Evolutionary conservation across 2,888 invertebrate genomes (phyloP), one percentile per base, ranked within the genome.

Genomic region (Drosophila borborema): DNA sequence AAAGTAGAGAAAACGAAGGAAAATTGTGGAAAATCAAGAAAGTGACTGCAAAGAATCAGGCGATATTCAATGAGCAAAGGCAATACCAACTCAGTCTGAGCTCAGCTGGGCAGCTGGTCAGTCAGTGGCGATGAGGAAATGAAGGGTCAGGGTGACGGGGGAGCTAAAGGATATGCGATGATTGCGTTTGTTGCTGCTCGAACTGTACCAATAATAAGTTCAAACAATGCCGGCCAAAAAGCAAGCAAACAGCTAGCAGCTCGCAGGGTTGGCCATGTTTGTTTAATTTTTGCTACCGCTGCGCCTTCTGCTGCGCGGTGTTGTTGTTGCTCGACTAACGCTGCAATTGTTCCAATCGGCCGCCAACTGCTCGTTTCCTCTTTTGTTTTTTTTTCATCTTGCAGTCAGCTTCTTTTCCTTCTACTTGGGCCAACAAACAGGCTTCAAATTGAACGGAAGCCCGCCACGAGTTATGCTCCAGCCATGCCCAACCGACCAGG

Each of bases 371-470:
- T 85, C 88, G 86, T 74, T 85, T 85, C 88, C 84, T 88, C 73
- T 71, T 81, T 87, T 85, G 84, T 87, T 87, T 85, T 84, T 85
- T 84, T 82, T 54, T 41, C 41, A 41, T 38, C 46, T 51, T n/a
- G 78, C 74, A 66, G 61, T 58, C 73, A 71, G 72, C 72, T 74
- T 71, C 74, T 76, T 72, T 86, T 86, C 71, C 85, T 77, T 87
- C 74, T 76, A 71, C 82, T 80, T 81, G 76, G 82, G 82, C 79
- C 82, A 79, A 77, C 84, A 88, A 88, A 86, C 89, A 86, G 86
- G 84, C 86, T 88, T 88, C 86, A 86, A 86, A 88, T 86, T 86
- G 86, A 88, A 86, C 89, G 86, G 86, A 86, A 86, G 82, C 86
- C 60, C 51, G 80, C 73, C 79, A 82, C 86, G 82, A 87, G 85